These are phyloP conservation scores for Caerostris extrusa DNA, from an alignment of 1,140 invertebrate genomes.

Conservation along the genomic window DNA sequence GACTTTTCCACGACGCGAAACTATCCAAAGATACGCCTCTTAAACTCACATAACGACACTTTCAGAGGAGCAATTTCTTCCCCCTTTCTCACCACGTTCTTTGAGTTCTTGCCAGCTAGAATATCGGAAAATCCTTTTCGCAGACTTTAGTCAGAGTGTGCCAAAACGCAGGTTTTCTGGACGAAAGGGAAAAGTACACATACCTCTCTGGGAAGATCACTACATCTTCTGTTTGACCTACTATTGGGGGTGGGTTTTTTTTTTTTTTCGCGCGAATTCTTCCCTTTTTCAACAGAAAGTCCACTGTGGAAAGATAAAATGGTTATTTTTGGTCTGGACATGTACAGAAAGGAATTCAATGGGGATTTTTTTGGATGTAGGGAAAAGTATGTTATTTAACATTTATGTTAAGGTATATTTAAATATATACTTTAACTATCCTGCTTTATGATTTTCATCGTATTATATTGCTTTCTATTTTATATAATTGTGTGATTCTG, in stretches of 20 bases:
- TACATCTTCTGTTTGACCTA: slow-evolving; percentile 25
- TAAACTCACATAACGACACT: slow-evolving; percentile 35
- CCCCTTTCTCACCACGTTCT: neutral
- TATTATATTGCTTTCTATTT: too few species aligned
- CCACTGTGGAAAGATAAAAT: too few species aligned
- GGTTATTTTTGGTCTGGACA: too few species aligned
- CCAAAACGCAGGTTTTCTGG: slow-evolving; percentile 25
- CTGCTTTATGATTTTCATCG: too few species aligned
- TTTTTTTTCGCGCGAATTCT: too few species aligned
- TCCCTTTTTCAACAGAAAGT: too few species aligned
- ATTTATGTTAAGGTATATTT: too few species aligned
- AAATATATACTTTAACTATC: too few species aligned
- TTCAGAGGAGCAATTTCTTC: neutral
- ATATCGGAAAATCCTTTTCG: slow-evolving; percentile 23
- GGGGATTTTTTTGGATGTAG: too few species aligned
- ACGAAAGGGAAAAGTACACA: slow-evolving; percentile 7
- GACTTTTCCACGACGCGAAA: slow-evolving; percentile 19
- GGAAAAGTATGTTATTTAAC: too few species aligned
- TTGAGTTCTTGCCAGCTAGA: neutral
- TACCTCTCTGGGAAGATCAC: neutral
- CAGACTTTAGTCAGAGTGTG: neutral
- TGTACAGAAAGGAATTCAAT: too few species aligned
- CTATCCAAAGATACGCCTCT: slow-evolving; percentile 7
- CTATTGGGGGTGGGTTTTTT: neutral
- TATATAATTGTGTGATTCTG: too few species aligned